phyloP scores from a whole-genome alignment of 1,140 invertebrate genomes.

The Manduca sexta region DNA sequence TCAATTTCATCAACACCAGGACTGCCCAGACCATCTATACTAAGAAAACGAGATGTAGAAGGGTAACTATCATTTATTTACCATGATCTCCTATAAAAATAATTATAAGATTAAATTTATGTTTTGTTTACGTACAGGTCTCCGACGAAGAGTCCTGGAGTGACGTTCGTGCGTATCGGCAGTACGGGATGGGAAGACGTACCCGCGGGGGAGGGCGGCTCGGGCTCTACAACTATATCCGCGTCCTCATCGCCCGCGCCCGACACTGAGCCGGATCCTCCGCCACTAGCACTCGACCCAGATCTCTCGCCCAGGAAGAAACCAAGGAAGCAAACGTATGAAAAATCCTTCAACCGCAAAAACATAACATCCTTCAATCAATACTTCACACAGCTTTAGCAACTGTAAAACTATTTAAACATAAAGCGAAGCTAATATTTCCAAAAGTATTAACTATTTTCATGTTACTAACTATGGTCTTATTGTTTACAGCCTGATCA shows the following conservation, averaged over 20 bases:
- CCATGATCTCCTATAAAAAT: neutral
- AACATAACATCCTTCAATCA: too few relatives aligned
- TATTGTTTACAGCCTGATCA: slow-evolving; percentile 41
- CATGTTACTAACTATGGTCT: too few relatives aligned
- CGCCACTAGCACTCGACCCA: slow-evolving; percentile 16
- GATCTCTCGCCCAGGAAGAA: slow-evolving; percentile 79
- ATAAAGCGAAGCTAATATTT: too few relatives aligned
- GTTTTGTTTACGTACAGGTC: neutral
- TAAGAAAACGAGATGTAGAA: slow-evolving; percentile 55
- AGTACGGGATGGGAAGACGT: slow-evolving; percentile 44
- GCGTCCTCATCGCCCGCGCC: slow-evolving; percentile 39
- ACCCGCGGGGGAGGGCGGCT: slow-evolving; percentile 18
- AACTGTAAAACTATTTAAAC: too few relatives aligned
- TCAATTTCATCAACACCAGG: slow-evolving; percentile 25
- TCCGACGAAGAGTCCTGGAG: neutral
- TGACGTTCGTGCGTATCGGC: slow-evolving; percentile 2
- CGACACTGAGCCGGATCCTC: slow-evolving; percentile 76
- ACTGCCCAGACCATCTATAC: slow-evolving; percentile 48
- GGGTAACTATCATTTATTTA: slow-evolving; percentile 27
- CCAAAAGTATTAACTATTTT: too few relatives aligned
- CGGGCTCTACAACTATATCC: slow-evolving; percentile 50
- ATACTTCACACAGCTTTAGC: neutral
- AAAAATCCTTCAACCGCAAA: too few relatives aligned
- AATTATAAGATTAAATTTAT: too few relatives aligned
- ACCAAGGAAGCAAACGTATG: slow-evolving; percentile 81